Conservation (phyloP, 1,140 invertebrate species). For the Pygmarrhopalites habei region DNA sequence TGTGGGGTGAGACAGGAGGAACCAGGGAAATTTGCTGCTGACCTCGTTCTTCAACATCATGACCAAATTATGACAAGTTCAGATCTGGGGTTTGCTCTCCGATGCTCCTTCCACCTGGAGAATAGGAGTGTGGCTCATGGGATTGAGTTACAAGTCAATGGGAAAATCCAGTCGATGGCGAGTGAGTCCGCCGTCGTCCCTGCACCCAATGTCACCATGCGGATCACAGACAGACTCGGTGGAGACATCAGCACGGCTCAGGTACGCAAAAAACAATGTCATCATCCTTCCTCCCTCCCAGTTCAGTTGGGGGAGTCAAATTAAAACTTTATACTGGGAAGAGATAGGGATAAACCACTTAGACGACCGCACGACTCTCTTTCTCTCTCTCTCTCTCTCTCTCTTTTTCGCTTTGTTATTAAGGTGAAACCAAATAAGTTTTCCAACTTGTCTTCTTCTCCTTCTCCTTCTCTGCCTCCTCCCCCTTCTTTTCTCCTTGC, state of each 20-base stretch:
- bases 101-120: slow-evolving; percentile 50
- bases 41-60: slow-evolving; percentile 43
- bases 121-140: slow-evolving; percentile 49
- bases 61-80: slow-evolving; percentile 52
- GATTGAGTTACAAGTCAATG: slow-evolving; percentile 44
- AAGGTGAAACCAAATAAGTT: no score
- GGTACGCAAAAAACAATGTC: slow-evolving; percentile 19
- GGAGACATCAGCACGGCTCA: slow-evolving; percentile 46
- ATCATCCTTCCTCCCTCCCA: not conserved
- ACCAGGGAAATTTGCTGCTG: slow-evolving; percentile 45
- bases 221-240: slow-evolving; percentile 48
- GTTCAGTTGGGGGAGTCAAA: not conserved
- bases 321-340: not conserved
- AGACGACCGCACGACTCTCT: no score
- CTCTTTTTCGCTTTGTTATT: no score
- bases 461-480: no score
- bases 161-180: slow-evolving; percentile 40
- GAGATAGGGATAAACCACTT: no score
- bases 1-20: slow-evolving; percentile 46
- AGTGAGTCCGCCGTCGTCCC: slow-evolving; percentile 49
- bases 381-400: no score
- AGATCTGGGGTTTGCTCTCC: slow-evolving; percentile 49
- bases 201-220: slow-evolving; percentile 51
- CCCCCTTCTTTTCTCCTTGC: no score
- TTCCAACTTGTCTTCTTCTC: no score